Conservation (phyloP, 2,888 invertebrate species). For the Microdon myrmicae region DNA sequence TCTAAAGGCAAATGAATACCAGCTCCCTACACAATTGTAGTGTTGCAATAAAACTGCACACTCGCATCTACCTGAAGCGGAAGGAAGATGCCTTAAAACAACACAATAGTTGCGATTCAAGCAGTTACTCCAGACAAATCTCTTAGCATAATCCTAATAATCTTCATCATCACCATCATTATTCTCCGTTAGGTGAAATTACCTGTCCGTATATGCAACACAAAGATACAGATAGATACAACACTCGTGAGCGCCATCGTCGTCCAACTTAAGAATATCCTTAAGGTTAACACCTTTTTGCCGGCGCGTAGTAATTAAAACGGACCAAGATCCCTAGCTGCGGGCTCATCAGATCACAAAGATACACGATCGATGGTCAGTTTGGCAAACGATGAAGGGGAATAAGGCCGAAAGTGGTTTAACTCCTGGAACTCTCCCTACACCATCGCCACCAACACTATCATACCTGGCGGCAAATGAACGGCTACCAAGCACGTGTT, state of each 20-base stretch:
- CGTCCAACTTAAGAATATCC: slow-evolving; percentile 12
- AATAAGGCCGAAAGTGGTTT: slow-evolving; percentile 13
- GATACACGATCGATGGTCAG: slow-evolving; percentile 11
- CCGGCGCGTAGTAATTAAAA: slow-evolving; percentile 40
- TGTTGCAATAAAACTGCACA: slow-evolving; percentile 28
- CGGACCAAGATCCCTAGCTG: slow-evolving; percentile 47
- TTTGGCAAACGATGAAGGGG: neutral
- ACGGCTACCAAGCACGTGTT: slow-evolving; percentile 37
- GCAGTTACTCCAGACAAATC: too few species aligned
- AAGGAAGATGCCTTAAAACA: too few species aligned
- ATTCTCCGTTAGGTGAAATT: slow-evolving; percentile 38
- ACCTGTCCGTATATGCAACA: slow-evolving; percentile 7
- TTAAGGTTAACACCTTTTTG: slow-evolving; percentile 47
- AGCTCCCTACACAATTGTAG: neutral
- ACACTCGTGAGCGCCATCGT: slow-evolving; percentile 17
- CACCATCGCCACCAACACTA: neutral
- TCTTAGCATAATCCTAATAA: too few species aligned
- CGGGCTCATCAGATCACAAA: slow-evolving; percentile 30
- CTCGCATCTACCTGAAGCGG: slow-evolving; percentile 33
- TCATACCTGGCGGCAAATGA: slow-evolving; percentile 33
- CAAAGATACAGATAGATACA: too few species aligned
- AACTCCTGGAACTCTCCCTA: slow-evolving; percentile 34
- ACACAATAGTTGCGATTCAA: too few species aligned
- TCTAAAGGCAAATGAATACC: slow-evolving; percentile 1
- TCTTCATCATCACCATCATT: slow-evolving; percentile 38